Evolutionary conservation across 92 coral and sea anemone genomes (phyloP), one percentile per base, ranked within the genome.

Genomic region (Paramuricea clavata): DNA sequence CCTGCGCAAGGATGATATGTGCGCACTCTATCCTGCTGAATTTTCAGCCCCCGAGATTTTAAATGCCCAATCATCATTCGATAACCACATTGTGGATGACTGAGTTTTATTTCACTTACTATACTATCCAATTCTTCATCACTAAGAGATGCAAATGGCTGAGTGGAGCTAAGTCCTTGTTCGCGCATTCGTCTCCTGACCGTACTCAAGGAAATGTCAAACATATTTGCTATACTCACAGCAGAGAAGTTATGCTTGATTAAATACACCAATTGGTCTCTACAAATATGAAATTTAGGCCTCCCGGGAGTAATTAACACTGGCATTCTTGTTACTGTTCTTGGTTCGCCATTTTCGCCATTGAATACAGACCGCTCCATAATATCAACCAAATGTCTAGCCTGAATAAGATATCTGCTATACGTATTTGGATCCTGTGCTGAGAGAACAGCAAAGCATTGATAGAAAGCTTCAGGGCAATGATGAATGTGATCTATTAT

Each of bases 11-110:
- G 61, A 49, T 49, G n/a, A n/a, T n/a, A n/a, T n/a, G 70, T 39
- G 16, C 90, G 81, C 43, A 88, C 86, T 80, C 92, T 82, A 8
- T 23, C 77, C 52, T 88, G 85, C 49, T 65, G 87, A 22, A 92
- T 79, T 54, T 59, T 74, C 26, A 69, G 50, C 8, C 90, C 88
- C 49, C 87, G 52, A 31, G 81, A 83, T 21, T 87, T 43, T 52
- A 88, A 87, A 82, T 86, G 69, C n/a, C 92, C 90, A 41, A 85
- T 27, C 90, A 89, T 74, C 86, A 89, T 92, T 62, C 94, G 49
- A 70, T 83, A 83, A 26, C 87, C 89, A 83, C 86, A 69, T 28
- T 72, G 83, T 41, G 91, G 85, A 57, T 39, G 54, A 49, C 79
- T 74, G 54, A 56, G 62, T 43, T 32, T 67, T 16, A 81, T 86